Conservation (phyloP, 2,888 invertebrate genomes). For the Drosophila multiciliata region DNA sequence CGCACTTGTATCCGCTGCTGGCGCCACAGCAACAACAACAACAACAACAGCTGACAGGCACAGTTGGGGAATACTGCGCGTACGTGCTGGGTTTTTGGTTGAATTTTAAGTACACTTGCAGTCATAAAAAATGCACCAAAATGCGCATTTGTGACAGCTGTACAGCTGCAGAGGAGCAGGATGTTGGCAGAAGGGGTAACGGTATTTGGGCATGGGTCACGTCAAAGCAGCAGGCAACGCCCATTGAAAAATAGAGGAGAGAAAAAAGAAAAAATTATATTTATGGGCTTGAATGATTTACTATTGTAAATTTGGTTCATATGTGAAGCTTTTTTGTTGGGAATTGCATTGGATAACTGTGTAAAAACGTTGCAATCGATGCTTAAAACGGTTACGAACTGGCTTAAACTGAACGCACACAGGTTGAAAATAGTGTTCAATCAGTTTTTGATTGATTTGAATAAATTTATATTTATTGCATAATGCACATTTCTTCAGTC, state of each 20-base stretch:
- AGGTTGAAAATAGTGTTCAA: neutral
- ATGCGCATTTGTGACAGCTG: conserved; percentile 63
- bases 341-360: neutral
- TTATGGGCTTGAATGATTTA: conserved; percentile 43
- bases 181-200: neutral
- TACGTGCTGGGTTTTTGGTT: conserved; percentile 56
- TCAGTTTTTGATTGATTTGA: neutral
- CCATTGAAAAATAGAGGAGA: conserved; percentile 6
- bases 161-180: conserved; percentile 24
- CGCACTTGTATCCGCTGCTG: conserved; percentile 31
- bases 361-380: neutral
- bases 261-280: conserved; percentile 12
- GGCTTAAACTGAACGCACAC: neutral
- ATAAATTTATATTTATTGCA: neutral
- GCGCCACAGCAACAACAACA: conserved; percentile 13
- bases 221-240: conserved; percentile 3
- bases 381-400: neutral
- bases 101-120: conserved; percentile 61
- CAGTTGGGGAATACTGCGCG: conserved; percentile 63
- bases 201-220: neutral
- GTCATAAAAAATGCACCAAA: conserved; percentile 57
- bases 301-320: conserved; percentile 27
- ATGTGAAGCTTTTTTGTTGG: neutral
- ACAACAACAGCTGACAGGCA: conserved; percentile 54
- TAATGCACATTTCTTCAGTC: neutral